These are phyloP conservation scores for Papilio elwesi DNA, from an alignment of 2,888 invertebrate species.

Conservation along the genomic window DNA sequence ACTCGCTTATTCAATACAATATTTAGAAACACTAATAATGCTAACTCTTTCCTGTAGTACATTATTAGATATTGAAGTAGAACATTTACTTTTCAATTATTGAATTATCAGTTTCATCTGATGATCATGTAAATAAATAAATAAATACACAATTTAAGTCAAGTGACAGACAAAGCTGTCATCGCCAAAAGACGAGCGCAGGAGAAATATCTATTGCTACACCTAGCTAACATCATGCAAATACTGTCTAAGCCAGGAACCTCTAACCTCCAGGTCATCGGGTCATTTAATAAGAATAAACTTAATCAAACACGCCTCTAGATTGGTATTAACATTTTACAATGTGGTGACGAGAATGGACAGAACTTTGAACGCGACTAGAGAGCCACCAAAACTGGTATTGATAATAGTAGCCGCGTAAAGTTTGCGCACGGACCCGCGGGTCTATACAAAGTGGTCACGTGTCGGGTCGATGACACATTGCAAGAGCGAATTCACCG, in stretches of 20 bases:
- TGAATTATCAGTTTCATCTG: too few species aligned
- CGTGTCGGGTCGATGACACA: conserved; percentile 32
- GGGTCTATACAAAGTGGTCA: conserved; percentile 1
- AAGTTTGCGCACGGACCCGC: conserved; percentile 10
- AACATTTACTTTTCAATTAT: too few species aligned
- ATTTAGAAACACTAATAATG: too few species aligned
- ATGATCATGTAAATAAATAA: not conserved
- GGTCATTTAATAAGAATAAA: conserved; percentile 4
- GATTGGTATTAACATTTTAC: conserved; percentile 9
- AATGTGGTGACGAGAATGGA: not conserved
- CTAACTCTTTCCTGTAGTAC: too few species aligned
- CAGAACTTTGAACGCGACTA: conserved; percentile 23
- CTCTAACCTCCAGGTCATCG: not conserved
- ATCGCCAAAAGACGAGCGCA: too few species aligned
- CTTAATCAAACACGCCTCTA: conserved; percentile 18
- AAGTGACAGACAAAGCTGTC: not conserved
- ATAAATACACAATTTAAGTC: not conserved
- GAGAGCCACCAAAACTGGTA: conserved; percentile 10
- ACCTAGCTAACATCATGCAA: not conserved
- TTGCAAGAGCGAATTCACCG: conserved; percentile 24
- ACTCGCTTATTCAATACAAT: too few species aligned
- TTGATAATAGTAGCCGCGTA: conserved; percentile 17
- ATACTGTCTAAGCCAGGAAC: not conserved
- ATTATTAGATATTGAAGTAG: too few species aligned
- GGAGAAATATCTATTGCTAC: too few species aligned